phyloP scores from a whole-genome alignment of 2,113 vertebrate species.

The Proteles cristata region DNA sequence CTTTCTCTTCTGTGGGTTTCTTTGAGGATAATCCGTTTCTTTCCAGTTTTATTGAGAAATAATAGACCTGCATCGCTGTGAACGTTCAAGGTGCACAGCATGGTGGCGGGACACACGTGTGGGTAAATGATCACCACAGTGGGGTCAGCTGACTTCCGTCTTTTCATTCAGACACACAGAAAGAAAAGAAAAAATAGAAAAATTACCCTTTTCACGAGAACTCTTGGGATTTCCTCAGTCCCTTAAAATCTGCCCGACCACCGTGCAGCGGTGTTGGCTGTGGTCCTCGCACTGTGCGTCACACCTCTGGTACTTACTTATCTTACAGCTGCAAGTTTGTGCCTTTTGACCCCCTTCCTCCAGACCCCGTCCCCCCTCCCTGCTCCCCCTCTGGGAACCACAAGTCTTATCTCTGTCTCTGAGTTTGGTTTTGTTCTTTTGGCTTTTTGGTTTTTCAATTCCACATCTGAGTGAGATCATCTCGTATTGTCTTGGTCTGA shows the following conservation, averaged over 20 bases:
- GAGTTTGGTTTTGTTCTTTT: neutral
- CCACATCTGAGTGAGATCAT: neutral
- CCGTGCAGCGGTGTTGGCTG: neutral
- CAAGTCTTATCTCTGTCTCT: neutral
- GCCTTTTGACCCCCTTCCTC: neutral
- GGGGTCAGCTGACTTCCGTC: neutral
- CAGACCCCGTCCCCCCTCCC: neutral
- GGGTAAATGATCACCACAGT: neutral
- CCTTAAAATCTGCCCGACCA: too few relatives aligned
- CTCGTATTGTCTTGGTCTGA: neutral
- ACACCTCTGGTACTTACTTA: neutral
- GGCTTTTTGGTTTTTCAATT: neutral
- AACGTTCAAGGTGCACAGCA: too few relatives aligned
- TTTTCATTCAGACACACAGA: neutral
- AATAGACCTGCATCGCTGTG: neutral
- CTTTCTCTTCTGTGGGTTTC: neutral
- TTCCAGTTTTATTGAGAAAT: neutral
- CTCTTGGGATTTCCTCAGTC: neutral
- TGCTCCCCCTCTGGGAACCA: neutral
- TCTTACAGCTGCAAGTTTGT: neutral
- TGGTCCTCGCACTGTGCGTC: rapidly evolving
- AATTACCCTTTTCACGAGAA: neutral
- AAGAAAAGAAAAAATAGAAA: neutral
- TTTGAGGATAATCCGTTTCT: neutral
- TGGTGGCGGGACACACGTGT: neutral